Evolutionary conservation across 23 tunicate genomes (phyloP).

Genomic region (Corella eumyota): DNA sequence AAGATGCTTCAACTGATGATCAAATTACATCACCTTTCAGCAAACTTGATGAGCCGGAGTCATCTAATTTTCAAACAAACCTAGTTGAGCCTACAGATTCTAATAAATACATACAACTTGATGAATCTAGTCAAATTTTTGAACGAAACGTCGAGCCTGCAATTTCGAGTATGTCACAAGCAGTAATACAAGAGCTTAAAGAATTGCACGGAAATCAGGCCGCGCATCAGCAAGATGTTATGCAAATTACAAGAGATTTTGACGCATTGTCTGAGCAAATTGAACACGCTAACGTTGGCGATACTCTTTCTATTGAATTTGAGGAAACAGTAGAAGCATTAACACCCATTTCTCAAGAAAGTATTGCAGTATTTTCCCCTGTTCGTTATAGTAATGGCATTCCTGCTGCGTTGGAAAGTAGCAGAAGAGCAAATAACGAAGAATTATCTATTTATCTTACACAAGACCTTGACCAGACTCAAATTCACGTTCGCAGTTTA

Average conservation of each 20-base stretch:
- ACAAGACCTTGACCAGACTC: background rate
- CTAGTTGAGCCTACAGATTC: background rate
- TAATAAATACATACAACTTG: slow-evolving; percentile 1
- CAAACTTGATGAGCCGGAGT: background rate
- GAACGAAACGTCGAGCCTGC: slow-evolving; percentile 24
- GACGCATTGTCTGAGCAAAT: slow-evolving; percentile 8
- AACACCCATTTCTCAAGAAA: background rate
- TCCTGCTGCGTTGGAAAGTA: background rate
- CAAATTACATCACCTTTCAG: background rate
- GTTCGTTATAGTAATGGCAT: background rate
- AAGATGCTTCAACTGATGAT: slow-evolving; percentile 21
- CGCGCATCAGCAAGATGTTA: background rate
- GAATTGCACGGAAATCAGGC: slow-evolving; percentile 8
- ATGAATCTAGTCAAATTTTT: slow-evolving; percentile 9
- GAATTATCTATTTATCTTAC: background rate
- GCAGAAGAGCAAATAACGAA: background rate
- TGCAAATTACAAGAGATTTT: slow-evolving; percentile 3
- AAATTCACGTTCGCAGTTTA: background rate
- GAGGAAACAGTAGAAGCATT: slow-evolving; percentile 32
- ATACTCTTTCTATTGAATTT: slow-evolving; percentile 22
- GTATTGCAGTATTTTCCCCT: slow-evolving; percentile 2
- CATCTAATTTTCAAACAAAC: background rate
- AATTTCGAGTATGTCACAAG: background rate
- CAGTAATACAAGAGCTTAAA: slow-evolving; percentile 4
- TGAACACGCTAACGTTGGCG: slow-evolving; percentile 10